A percentile compares a stretch with the other conserved stretches of the same genome.
Evolutionary conservation across 2,113 vertebrate species (phyloP).

Genomic region (Lagopus muta): DNA sequence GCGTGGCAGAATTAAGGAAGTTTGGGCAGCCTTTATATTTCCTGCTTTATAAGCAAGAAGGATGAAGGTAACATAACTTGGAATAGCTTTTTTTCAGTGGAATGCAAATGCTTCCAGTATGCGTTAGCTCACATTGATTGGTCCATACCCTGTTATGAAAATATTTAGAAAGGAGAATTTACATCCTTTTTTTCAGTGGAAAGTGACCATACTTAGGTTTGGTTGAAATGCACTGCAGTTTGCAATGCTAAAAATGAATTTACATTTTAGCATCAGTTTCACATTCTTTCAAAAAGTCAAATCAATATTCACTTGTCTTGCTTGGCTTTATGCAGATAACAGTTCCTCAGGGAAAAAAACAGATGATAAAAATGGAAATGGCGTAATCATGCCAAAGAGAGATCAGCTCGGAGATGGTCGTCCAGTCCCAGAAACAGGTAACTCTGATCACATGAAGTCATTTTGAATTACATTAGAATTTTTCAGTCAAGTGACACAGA

Average conservation of each 20-base stretch:
- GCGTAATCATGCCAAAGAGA: constrained; percentile 78
- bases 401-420: constrained; percentile 76
- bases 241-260: neutral
- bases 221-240: neutral
- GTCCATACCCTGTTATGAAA: neutral
- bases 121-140: neutral
- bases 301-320: neutral
- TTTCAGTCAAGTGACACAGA: neutral
- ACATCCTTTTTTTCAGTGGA: neutral
- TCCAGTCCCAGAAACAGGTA: constrained; percentile 91
- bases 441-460: neutral
- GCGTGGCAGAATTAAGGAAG: neutral
- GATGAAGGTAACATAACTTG: neutral
- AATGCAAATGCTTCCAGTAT: neutral
- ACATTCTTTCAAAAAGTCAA: neutral
- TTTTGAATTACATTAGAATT: neutral
- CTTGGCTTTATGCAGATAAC: constrained; percentile 69
- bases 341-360: constrained; percentile 74
- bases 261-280: neutral
- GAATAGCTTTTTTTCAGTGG: neutral
- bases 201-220: neutral
- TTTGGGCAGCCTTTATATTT: accelerated
- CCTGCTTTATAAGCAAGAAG: neutral
- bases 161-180: neutral
- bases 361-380: constrained; percentile 73